phyloP scores from a whole-genome alignment of 2,797 vertebrate species.

The Esox lucius region DNA sequence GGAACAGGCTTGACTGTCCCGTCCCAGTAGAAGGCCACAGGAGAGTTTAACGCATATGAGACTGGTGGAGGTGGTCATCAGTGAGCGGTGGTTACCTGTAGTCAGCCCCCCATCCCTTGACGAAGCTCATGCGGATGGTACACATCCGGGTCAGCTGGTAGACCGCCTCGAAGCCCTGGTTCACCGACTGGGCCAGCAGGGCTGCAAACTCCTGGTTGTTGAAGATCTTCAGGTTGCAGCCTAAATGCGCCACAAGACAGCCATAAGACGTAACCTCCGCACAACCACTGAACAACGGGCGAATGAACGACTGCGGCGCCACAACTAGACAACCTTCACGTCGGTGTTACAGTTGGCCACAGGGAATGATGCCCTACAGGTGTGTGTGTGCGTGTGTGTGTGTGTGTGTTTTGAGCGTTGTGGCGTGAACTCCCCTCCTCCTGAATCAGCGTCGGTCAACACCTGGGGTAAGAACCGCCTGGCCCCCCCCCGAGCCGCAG shows the following conservation, averaged over 20 bases:
- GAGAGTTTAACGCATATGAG: background rate
- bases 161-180: slow-evolving; percentile 97
- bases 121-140: slow-evolving; percentile 99
- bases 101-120: slow-evolving; percentile 97
- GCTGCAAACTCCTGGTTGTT: slow-evolving; percentile 99
- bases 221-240: slow-evolving; percentile 98
- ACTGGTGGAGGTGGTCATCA: background rate
- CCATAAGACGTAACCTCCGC: background rate
- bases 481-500: too few relatives aligned
- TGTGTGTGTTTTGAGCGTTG: too few relatives aligned
- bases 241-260: slow-evolving; percentile 60
- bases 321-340: too few relatives aligned
- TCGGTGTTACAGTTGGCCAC: background rate
- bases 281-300: background rate
- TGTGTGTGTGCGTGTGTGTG: too few relatives aligned
- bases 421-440: too few relatives aligned
- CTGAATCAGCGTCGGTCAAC: too few relatives aligned
- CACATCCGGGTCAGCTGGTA: slow-evolving; percentile 99
- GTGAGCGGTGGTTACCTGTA: slow-evolving; percentile 82
- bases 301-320: background rate
- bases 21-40: background rate
- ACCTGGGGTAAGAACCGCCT: too few relatives aligned
- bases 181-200: slow-evolving; percentile 94
- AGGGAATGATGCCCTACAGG: background rate
- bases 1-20: background rate